phyloP scores from a whole-genome alignment of 2,888 invertebrate genomes.

The Scaptomyza polygonia region DNA sequence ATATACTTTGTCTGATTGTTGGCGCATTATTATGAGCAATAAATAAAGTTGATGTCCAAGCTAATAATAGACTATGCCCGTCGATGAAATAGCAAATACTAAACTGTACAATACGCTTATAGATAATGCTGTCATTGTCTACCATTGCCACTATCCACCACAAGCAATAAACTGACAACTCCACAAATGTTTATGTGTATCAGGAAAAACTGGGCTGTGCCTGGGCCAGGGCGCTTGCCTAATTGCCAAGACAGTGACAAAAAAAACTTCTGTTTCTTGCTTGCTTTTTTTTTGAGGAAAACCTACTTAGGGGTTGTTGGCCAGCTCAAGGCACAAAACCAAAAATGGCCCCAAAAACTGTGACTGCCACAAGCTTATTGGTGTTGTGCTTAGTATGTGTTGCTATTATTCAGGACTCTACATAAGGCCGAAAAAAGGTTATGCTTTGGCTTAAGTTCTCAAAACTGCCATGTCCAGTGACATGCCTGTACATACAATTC shows the following conservation, averaged over 20 bases:
- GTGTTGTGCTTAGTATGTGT: conserved; percentile 5
- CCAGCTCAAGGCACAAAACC: conserved; percentile 1
- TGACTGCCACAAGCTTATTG: conserved; percentile 17
- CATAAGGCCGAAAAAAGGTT: background rate
- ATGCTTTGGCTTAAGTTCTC: conserved; percentile 4
- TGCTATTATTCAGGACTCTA: background rate
- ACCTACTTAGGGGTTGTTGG: conserved; percentile 11
- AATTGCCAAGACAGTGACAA: conserved; percentile 30
- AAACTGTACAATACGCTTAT: background rate
- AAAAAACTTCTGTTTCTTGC: conserved; percentile 22
- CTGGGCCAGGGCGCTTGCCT: conserved; percentile 13
- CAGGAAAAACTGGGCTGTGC: background rate
- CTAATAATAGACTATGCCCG: conserved; percentile 26
- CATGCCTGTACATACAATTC: conserved; percentile 4
- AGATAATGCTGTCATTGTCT: conserved; percentile 4
- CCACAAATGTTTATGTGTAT: conserved; percentile 14
- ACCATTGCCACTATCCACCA: conserved; percentile 7
- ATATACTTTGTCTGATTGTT: conserved; percentile 34
- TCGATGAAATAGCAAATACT: background rate
- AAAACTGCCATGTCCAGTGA: background rate
- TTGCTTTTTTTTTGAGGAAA: conserved; percentile 1
- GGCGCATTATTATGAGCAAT: conserved; percentile 23
- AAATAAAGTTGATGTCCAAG: conserved; percentile 38
- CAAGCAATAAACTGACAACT: conserved; percentile 9
- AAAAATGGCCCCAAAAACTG: background rate